Conservation (phyloP, 2,797 vertebrate genomes). For the Okamejei kenojei region DNA sequence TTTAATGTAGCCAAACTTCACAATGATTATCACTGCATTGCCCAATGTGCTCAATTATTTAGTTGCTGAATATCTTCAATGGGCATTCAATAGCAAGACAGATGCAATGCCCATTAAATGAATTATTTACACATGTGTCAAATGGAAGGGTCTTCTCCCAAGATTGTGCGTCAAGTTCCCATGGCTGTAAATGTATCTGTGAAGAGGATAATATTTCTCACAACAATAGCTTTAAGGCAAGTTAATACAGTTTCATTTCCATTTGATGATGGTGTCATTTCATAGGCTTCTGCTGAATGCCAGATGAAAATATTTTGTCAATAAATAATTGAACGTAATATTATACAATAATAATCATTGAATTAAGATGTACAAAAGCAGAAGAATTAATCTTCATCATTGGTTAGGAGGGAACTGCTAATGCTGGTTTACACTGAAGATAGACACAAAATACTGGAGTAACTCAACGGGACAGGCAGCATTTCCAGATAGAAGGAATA, state of each 20-base stretch:
- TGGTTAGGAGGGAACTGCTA: too few species aligned
- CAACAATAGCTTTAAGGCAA: background rate
- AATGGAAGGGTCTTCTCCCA: background rate
- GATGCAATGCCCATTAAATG: background rate
- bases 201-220: background rate
- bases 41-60: background rate
- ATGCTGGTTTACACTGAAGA: too few species aligned
- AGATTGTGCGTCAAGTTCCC: background rate
- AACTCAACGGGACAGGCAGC: too few species aligned
- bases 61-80: background rate
- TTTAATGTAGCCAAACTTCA: background rate
- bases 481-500: too few species aligned
- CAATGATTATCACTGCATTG: background rate
- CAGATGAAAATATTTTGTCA: too few species aligned
- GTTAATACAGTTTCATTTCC: background rate
- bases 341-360: too few species aligned
- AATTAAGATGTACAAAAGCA: too few species aligned
- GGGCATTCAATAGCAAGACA: background rate
- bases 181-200: background rate
- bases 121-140: background rate
- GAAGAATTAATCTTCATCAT: too few species aligned
- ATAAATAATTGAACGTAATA: too few species aligned
- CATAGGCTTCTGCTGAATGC: too few species aligned
- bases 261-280: background rate
- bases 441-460: too few species aligned